Evolutionary conservation across 2,888 invertebrate species (phyloP), one percentile per base, ranked within the genome.

Genomic region (Trachelus troglodyta): DNA sequence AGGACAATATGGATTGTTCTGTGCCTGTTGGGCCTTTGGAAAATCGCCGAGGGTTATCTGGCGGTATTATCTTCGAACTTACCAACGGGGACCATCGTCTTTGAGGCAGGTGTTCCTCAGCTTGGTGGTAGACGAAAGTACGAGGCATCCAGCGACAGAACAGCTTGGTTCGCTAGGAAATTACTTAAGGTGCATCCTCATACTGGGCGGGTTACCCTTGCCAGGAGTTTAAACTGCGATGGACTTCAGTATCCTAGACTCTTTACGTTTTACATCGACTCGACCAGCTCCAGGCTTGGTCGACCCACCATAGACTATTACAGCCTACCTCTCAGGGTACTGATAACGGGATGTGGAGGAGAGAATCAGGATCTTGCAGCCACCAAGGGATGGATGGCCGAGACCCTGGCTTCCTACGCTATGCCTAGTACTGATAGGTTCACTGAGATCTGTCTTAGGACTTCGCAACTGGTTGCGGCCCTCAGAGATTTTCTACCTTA

Each of bases 261-360:
- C 78, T 97, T 97, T 90, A 97, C 97, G 6, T 94, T 97, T 89
- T 96, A 97, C 91, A 95, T 97, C 80, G 97, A 97, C 90, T 97
- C 97, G 68, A 96, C 96, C 76, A 96, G 97, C 81, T 96, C 95
- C 86, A 93, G 96, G 77, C 93, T 96, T 81, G 93, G 95, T 75
- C 87, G 91, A 15, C 90, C 90, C 0, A 96, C 96, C 84, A 96
- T 97, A 81, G 96, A 97, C 89, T 97, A 96, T 90, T 96, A 96
- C 88, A 96, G 97, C 87, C 91, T 97, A 78, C 96, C 97, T 1
- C 92, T 97, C 80, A 93, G 97, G 82, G 94, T 97, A 77, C 93
- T 96, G 83, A 95, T 97, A 68, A 94, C 95, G 15, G 96, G 96
- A 0, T 96, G 96, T 86, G 94, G 94, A 77, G 93, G 94, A 79